Evolutionary conservation across 2,113 vertebrate species (phyloP), one percentile per base, ranked within the genome.

Genomic region (Uria aalge): DNA sequence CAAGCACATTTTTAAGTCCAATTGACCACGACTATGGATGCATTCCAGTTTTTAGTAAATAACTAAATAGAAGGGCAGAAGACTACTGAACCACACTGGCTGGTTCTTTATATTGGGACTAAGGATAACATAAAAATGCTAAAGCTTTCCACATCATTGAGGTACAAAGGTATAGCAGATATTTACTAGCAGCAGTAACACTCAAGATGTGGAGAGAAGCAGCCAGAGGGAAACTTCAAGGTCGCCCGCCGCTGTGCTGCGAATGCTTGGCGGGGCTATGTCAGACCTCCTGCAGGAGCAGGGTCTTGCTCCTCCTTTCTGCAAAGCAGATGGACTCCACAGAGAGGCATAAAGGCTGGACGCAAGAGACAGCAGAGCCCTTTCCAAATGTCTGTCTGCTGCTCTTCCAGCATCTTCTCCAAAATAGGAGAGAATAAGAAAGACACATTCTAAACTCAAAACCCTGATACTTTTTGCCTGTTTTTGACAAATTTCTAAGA

Each of bases 131-230:
- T 36, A 88, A 75, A 78, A 75, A 78, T 21, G 16, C 20, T 90
- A 60, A 85, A 88, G 63, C 43, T 24, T 60, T 60, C 18, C 23
- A 52, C 13, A 15, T 21, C 0, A 0, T 0, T 45, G 67, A 86
- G 40, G 17, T 83, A 40, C 83, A 86, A 76, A 90, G 45, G 34
- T 62, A 80, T 2, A 69, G 53, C 52, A 85, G 77, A 12, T 68
- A 67, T 88, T 88, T 69, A 52, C 48, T 71, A 75, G 29, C 40
- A 79, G 67, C 24, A 94, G 34, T 48, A 73, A 76, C 32, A 59
- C 17, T 29, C 5, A 12, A 88, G 57, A 88, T 30, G 63, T 21
- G 57, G 67, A 72, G 34, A 78, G 71, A 60, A 76, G 56, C n/a
- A 76, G 59, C 36, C 53, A 73, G 67, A 88, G 94, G n/a, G 34